phyloP scores from a whole-genome alignment of 2,113 vertebrate species.

The Corynorhinus townsendii region DNA sequence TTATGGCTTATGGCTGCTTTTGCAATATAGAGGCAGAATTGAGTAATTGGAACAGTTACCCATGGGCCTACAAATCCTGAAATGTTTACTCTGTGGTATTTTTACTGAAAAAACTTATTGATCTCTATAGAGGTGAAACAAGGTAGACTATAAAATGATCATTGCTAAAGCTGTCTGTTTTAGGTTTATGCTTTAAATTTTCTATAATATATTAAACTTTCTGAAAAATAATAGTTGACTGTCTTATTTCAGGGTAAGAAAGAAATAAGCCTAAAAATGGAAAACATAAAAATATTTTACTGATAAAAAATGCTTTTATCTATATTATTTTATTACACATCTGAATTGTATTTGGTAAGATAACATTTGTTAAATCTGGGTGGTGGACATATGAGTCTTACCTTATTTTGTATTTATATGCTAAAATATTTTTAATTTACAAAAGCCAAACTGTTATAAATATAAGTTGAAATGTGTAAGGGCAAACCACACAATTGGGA shows the following conservation, averaged over 20 bases:
- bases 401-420: not conserved
- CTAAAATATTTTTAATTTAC: not conserved
- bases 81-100: not conserved
- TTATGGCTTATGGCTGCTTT: not conserved
- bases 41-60: not conserved
- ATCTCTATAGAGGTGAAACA: not conserved
- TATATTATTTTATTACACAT: not conserved
- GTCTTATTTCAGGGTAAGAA: not conserved
- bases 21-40: not conserved
- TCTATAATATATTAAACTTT: not conserved
- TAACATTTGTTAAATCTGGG: constrained; percentile 17
- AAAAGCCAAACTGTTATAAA: not conserved
- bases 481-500: not conserved
- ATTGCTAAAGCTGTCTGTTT: not conserved
- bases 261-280: not conserved
- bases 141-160: not conserved
- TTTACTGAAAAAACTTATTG: not conserved
- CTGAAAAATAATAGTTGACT: not conserved
- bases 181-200: not conserved
- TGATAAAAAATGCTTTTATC: not conserved
- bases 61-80: not conserved
- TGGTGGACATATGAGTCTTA: not conserved
- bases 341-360: not conserved
- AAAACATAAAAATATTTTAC: not conserved
- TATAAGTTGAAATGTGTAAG: not conserved